Evolutionary conservation across 2,113 vertebrate genomes (phyloP), one percentile per base, ranked within the genome.

Genomic region (Hippopotamus amphibius): DNA sequence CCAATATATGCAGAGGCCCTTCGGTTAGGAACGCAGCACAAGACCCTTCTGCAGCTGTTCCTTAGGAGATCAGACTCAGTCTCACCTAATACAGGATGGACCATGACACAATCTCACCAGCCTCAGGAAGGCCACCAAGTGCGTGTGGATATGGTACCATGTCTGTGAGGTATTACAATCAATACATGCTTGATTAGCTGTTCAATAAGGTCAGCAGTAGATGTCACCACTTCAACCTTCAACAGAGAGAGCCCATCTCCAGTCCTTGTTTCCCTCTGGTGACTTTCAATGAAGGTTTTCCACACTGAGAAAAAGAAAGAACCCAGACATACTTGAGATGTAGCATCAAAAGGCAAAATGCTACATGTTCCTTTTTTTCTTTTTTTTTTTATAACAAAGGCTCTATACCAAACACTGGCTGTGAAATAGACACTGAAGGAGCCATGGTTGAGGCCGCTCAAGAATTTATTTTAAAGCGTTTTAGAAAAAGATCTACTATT

Each of bases 131-230:
- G 41, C 33, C 65, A 55, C 79, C 76, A 90, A 16, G 68, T 0
- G 0, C 5, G 21, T 24, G 30, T 59, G 89, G 89, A 88, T 37
- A 95, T n/a, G 17, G 85, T 69, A 88, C 91, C 93, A 33, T 33
- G 83, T 95, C 93, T 66, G 66, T 96, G 97, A 98, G 96, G 93
- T 95, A 92, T 88, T 95, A 90, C 59, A 97, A 97, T 93, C 69
- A 97, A 97, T 94, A 96, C 97, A 89, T 16, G 68, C 46, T 90
- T 72, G 81, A 57, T 92, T 76, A 89, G 86, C 89, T 72, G 1
- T 61, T 96, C 86, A 63, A 21, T 46, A 24, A 69, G 57, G 65
- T 97, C 95, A 95, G 81, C 83, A 87, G 77, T 59, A 88, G 71
- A 65, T 41, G 83, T 79, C 76, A 61, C 61, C 61, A 84, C 88